Evolutionary conservation across 2,113 vertebrate species (phyloP), one percentile per base, ranked within the genome.

Genomic region (Vulpes ferrilata): DNA sequence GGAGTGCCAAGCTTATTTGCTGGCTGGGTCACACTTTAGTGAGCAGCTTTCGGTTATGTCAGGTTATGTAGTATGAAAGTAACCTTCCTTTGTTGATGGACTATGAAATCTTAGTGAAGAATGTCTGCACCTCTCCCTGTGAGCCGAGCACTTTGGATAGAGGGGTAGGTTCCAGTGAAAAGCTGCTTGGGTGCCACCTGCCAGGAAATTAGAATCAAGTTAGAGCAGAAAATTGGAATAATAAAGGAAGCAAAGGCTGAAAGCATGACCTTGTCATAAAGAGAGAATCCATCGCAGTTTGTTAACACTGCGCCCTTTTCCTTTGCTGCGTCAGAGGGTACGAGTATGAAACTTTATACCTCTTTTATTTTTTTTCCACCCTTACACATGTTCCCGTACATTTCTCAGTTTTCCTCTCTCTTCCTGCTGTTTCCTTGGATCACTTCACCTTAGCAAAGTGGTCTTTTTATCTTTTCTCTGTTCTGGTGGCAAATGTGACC

Each of bases 191-290:
- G 23, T 0, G 0, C 84, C 62, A 81, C 85, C 30, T 95, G 64
- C 62, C 94, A 90, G 43, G 73, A 97, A 95, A 96, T 96, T 95
- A 94, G 95, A 96, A 88, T 90, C 74, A 78, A 88, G 27, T 88
- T 88, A 95, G 81, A 69, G 65, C 16, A 83, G 90, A 96, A 85
- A 79, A 65, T 90, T 65, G 22, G 92, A 64, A 64, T 95, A 65
- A 83, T 93, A 87, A 86, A 94, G 59, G 43, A 91, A 74, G 74
- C 57, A 89, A 55, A 95, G 82, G 35, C 82, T 83, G 90, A 93
- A 85, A 93, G n/a, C 35, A 62, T 59, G 93, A 73, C 59, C 80
- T 93, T 91, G 62, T 91, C 30, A 25, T 60, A 23, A 55, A 92
- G 51, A 55, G 92, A 88, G 87, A 64, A 93, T 67, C 95, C 59